Percentiles rank a stretch among this genome's conserved stretches.
phyloP scores from a whole-genome alignment of 2,888 invertebrate genomes.

The Drosophila antonietae region DNA sequence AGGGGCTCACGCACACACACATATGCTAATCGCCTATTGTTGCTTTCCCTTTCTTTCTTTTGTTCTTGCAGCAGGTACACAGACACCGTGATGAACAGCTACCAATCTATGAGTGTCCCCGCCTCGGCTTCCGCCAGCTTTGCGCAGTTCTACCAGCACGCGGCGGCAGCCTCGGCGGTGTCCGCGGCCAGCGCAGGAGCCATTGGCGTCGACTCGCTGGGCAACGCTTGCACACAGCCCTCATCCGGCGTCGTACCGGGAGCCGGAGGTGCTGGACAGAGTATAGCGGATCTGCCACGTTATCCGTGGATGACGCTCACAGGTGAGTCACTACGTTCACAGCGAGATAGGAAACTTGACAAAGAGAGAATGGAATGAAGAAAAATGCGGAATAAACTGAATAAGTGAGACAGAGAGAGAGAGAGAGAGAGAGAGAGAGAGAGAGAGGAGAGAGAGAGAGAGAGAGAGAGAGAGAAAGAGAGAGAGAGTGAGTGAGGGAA shows the following conservation, averaged over 20 bases:
- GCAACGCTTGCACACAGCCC: constrained; percentile 91
- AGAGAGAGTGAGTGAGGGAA: neutral
- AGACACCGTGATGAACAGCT: constrained; percentile 85
- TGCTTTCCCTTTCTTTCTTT: constrained; percentile 4
- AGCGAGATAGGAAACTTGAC: neutral
- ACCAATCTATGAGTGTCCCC: constrained; percentile 85
- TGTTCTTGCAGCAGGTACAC: constrained; percentile 82
- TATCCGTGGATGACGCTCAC: constrained; percentile 99
- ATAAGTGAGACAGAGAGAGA: neutral
- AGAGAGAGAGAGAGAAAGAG: neutral
- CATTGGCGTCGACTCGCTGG: constrained; percentile 91
- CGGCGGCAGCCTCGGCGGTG: constrained; percentile 88
- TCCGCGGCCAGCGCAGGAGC: constrained; percentile 91
- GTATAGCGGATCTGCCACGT: constrained; percentile 95
- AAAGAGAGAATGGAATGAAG: neutral
- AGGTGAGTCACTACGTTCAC: constrained; percentile 86
- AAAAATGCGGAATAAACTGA: neutral
- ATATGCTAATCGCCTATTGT: constrained; percentile 48
- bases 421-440: neutral
- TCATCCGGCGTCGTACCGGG: constrained; percentile 87
- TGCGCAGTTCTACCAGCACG: constrained; percentile 96
- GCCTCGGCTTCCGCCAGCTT: constrained; percentile 85
- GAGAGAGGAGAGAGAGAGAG: neutral
- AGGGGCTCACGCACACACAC: constrained; percentile 6
- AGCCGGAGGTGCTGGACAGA: constrained; percentile 89